Evolutionary conservation across 1,140 invertebrate genomes (phyloP), one percentile per base, ranked within the genome.

Genomic region (Drosophila biarmipes): DNA sequence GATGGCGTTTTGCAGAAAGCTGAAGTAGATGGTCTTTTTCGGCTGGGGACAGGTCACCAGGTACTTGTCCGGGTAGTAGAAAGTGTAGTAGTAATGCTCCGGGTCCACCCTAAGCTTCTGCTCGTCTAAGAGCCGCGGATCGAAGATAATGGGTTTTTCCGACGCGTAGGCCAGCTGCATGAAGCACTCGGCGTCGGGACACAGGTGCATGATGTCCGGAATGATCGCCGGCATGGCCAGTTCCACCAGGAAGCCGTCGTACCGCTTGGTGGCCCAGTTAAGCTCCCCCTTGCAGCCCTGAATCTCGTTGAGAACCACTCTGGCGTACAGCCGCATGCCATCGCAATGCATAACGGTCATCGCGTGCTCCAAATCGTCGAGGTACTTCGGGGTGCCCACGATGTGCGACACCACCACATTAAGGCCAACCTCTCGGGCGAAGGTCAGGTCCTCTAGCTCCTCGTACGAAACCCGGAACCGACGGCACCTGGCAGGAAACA

Each of bases 391-490:
- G 7, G 66, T 80, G 24, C 91, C 91, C 0, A 67, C 29, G 7
- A 90, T 66, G 31, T 86, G 24, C 7, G 84, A 90, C 4, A 92
- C 54, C 0, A 92, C 62, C 35, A 91, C 78, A 46, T 91, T 89
- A 2, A 92, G 43, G 7, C 91, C 91, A 24, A 81, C 82, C 40
- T 90, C 89, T 2, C 74, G 76, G 17, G 77, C 76, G 43, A 92
- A 92, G 4, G 91, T 90, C 6, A 91, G 54, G 24, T 92, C 91
- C 62, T 92, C 91, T 6, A 92, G 43, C 40, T 92, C 91, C 46
- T 92, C 91, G 27, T 79, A 68, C 6, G 91, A 92, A 0, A 91
- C 17, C 4, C 51, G 59, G 53, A 56, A 80, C 0, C 64, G 72
- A 2, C 49, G 29, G 45, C 90, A 91, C 6, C 77, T 73, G 1